Evolutionary conservation across 2,113 vertebrate species (phyloP), one percentile per base, ranked within the genome.

Genomic region (Heliornis fulica): DNA sequence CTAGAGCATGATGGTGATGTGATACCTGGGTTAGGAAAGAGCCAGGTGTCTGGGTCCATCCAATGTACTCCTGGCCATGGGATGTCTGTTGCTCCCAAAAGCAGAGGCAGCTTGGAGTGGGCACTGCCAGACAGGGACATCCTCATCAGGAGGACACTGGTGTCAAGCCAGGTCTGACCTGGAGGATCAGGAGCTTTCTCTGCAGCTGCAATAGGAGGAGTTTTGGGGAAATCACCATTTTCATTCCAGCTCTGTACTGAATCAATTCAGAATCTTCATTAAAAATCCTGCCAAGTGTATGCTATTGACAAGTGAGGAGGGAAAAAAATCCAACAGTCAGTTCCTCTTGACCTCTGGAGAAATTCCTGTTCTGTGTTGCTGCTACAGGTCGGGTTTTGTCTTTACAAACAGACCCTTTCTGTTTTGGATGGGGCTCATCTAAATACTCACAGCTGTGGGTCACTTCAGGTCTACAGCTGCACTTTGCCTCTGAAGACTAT

Each of bases 341-440:
- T 34, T 89, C 53, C 48, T 93, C 40, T 65, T 72, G 81, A 90
- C 66, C 54, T 85, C 87, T 85, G 66, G 9, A 88, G 63, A 75
- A 80, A 60, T 76, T 69, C 50, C 54, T 77, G 32, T 21, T 69
- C 50, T 32, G 8, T 34, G 59, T 36, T 89, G 59, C 40, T 97
- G 48, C 28, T 71, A 14, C 76, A 68, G 72, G 60, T 60, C 7
- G 0, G 20, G 19, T n/a, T 87, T 81, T 64, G 56, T 57, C 65
- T 51, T 48, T 32, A 22, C 36, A 71, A 89, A 45, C 41, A 82
- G 38, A 91, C 9, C 59, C 45, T 87, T 87, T 95, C 59, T 79
- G 7, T 70, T 95, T 88, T 0, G 0, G 23, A 57, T 88, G 45
- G 63, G 70, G 36, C 25, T 83, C 2, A 5, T 69, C 59, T 45